These are phyloP conservation scores for Gandaritis pyraliata DNA, from an alignment of 2,888 invertebrate genomes.

Conservation along the genomic window DNA sequence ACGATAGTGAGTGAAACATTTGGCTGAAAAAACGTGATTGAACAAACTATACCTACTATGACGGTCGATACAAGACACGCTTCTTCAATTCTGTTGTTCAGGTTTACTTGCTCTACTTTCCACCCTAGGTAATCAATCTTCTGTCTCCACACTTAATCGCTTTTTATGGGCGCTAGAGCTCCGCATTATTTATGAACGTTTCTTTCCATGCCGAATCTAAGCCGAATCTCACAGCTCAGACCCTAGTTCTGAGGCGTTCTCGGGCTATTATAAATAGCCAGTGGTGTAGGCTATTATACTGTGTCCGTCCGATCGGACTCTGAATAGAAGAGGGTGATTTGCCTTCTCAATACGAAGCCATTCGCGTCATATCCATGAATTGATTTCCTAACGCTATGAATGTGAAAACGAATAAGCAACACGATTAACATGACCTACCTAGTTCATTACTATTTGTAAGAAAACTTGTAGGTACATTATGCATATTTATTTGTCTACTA, in stretches of 20 bases:
- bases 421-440: too few species aligned
- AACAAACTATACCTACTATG: too few species aligned
- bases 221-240: slow-evolving; percentile 15
- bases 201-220: slow-evolving; percentile 17
- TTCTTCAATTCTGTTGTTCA: not conserved
- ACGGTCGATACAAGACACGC: slow-evolving; percentile 3
- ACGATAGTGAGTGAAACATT: too few species aligned
- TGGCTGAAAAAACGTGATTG: too few species aligned
- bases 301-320: slow-evolving; percentile 48
- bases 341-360: slow-evolving; percentile 40
- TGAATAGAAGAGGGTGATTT: slow-evolving; percentile 45
- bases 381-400: slow-evolving; percentile 12
- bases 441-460: too few species aligned
- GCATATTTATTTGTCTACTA: too few species aligned
- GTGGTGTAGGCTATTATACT: slow-evolving; percentile 42
- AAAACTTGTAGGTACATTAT: too few species aligned
- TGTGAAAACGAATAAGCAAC: not conserved
- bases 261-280: slow-evolving; percentile 57
- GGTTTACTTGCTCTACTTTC: slow-evolving; percentile 10
- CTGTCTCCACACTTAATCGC: slow-evolving; percentile 7
- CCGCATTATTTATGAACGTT: slow-evolving; percentile 1
- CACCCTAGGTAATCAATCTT: slow-evolving; percentile 3
- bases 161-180: slow-evolving; percentile 4
- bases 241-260: slow-evolving; percentile 43
- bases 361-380: slow-evolving; percentile 7